Evolutionary conservation across 2,888 invertebrate genomes (phyloP), one percentile per base, ranked within the genome.

Genomic region (Heteromyza rotundicornis): DNA sequence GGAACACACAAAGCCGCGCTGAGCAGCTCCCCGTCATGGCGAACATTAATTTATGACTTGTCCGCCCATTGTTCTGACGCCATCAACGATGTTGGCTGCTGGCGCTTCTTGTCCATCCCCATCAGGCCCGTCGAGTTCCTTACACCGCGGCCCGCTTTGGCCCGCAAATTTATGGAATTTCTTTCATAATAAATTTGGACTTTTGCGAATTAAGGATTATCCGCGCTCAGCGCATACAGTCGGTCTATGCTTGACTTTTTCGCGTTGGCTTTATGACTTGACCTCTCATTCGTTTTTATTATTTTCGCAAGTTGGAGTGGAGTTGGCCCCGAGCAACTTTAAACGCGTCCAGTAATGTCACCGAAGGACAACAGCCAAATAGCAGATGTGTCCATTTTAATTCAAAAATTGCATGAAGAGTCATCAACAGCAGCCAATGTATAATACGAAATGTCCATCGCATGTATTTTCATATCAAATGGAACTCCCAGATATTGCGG

Each of bases 171-270:
- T 65, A 65, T 63, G 65, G 36, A 63, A 56, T 63, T 63, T 61
- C 59, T 50, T 63, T 61, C 61, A 57, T 65, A 63, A 65, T 65
- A 65, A 65, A 65, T 65, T 61, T 58, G 55, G 63, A 59, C 61
- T 57, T n/a, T n/a, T 61, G 56, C 59, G 63, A 59, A 61, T 63
- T 63, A 40, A 40, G 40, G 2, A 40, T 10, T 12, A 32, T 32
- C 32, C 40, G 16, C 40, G 40, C 40, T 40, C 32, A 32, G 12
- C 32, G 12, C 32, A 32, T 12, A 32, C 32, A n/a, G 14, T 27
- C 10, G 27, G 27, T 27, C 40, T n/a, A 40, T n/a, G 40, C 14
- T 40, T 40, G 40, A 40, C 40, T 40, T 40, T n/a, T 40, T 40
- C 32, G 32, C 32, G 5, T 32, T 8, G 7, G 32, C 32, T 32